A percentile compares a stretch with the other conserved stretches of the same genome.
Conservation (phyloP, 2,888 invertebrate genomes). For the Diaprepes abbreviatus region DNA sequence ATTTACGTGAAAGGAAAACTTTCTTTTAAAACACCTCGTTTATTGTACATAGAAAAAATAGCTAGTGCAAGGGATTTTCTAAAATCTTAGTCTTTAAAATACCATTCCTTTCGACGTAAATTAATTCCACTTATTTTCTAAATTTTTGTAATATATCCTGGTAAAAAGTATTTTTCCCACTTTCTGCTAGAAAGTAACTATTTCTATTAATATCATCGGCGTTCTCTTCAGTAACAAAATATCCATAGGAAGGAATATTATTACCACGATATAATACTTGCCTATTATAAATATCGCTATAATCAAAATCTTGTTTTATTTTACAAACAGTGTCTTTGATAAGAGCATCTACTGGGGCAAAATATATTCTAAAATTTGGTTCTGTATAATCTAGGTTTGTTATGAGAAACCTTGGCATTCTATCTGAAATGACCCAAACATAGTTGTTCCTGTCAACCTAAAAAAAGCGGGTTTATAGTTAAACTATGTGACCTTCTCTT, state of each 20-base stretch:
- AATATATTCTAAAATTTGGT: constrained; percentile 83
- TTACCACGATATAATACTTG: too few relatives aligned
- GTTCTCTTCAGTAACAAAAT: neutral
- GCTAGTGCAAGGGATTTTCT: too few relatives aligned
- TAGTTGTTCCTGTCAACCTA: constrained; percentile 75
- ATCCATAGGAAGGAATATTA: too few relatives aligned
- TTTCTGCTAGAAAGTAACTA: neutral
- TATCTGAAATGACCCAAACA: constrained; percentile 86
- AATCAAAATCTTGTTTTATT: neutral
- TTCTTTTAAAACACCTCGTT: too few relatives aligned
- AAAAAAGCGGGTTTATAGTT: constrained; percentile 22
- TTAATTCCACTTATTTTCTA: too few relatives aligned
- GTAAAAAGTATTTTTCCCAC: neutral
- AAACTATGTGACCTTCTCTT: too few relatives aligned
- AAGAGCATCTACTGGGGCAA: constrained; percentile 76
- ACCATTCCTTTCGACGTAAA: too few relatives aligned
- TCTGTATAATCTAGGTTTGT: constrained; percentile 79
- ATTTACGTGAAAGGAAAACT: too few relatives aligned
- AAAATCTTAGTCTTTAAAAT: too few relatives aligned
- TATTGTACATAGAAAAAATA: too few relatives aligned
- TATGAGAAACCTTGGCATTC: constrained; percentile 84
- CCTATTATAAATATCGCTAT: neutral
- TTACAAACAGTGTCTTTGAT: constrained; percentile 83
- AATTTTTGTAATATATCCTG: neutral
- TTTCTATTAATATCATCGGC: neutral